phyloP scores from a whole-genome alignment of 2,113 vertebrate genomes.

The Psittacula cyanocephala region DNA sequence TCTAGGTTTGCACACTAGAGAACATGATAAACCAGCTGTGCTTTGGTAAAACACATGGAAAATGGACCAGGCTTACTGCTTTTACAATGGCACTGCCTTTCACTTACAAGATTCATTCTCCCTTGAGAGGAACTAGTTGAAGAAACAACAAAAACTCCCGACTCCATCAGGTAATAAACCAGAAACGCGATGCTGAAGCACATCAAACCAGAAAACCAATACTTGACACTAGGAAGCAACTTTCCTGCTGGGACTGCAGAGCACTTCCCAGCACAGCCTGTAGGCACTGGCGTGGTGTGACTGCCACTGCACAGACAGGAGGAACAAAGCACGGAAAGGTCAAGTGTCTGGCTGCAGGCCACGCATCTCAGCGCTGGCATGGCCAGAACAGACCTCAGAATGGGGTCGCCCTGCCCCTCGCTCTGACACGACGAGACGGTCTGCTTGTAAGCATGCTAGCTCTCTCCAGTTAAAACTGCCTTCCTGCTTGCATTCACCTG shows the following conservation, averaged over 20 bases:
- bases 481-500: background rate
- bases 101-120: background rate
- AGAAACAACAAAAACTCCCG: background rate
- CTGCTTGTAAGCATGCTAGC: background rate
- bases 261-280: background rate
- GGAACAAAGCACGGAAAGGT: conserved; percentile 13
- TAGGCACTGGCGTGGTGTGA: background rate
- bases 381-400: background rate
- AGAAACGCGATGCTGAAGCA: background rate
- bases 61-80: background rate
- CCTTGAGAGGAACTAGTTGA: background rate
- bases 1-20: background rate
- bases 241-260: background rate
- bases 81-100: background rate
- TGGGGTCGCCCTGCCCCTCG: background rate
- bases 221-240: rapidly evolving
- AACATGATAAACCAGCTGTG: background rate
- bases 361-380: rapidly evolving
- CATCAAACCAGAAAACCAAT: background rate
- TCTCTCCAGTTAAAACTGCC: conserved; percentile 5
- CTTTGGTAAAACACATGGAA: conserved; percentile 8
- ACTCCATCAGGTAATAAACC: background rate
- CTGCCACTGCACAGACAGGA: conserved; percentile 21
- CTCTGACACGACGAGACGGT: background rate
- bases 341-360: conserved; percentile 30